phyloP scores from a whole-genome alignment of 2,797 vertebrate genomes.

The Catostomus latipinnis region DNA sequence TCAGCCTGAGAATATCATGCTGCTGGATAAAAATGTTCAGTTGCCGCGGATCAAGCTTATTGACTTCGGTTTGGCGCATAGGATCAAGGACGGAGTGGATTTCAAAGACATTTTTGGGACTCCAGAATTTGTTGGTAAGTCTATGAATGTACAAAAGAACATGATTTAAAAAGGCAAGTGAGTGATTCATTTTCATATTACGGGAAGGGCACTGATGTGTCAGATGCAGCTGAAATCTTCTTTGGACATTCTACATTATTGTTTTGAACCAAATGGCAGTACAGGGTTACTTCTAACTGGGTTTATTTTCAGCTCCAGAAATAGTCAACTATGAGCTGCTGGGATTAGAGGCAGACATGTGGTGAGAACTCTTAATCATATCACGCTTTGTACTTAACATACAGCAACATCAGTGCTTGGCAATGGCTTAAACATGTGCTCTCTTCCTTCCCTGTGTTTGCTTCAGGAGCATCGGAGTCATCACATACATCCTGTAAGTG shows the following conservation, averaged over 20 bases:
- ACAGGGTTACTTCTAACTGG: constrained; percentile 54
- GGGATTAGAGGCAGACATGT: constrained; percentile 96
- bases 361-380: constrained; percentile 81
- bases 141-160: neutral
- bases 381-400: constrained; percentile 51
- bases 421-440: constrained; percentile 67
- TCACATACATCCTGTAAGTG: constrained; percentile 99
- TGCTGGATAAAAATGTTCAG: constrained; percentile 88
- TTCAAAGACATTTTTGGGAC: constrained; percentile 99
- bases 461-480: constrained; percentile 95
- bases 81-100: constrained; percentile 92
- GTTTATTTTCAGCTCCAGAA: constrained; percentile 93
- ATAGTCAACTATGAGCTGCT: constrained; percentile 96
- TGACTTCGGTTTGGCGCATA: constrained; percentile 95
- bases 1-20: constrained; percentile 98
- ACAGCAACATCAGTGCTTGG: constrained; percentile 42
- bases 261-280: constrained; percentile 39
- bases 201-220: neutral
- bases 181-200: constrained; percentile 38
- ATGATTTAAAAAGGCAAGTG: constrained; percentile 12
- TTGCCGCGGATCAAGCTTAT: constrained; percentile 94
- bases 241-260: constrained; percentile 28
- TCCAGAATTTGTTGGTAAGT: constrained; percentile 95
- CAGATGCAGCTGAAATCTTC: constrained; percentile 8
- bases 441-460: constrained; percentile 21